These are phyloP conservation scores for Aphelocoma californica DNA, from an alignment of 2,797 vertebrate genomes.

Conservation along the genomic window DNA sequence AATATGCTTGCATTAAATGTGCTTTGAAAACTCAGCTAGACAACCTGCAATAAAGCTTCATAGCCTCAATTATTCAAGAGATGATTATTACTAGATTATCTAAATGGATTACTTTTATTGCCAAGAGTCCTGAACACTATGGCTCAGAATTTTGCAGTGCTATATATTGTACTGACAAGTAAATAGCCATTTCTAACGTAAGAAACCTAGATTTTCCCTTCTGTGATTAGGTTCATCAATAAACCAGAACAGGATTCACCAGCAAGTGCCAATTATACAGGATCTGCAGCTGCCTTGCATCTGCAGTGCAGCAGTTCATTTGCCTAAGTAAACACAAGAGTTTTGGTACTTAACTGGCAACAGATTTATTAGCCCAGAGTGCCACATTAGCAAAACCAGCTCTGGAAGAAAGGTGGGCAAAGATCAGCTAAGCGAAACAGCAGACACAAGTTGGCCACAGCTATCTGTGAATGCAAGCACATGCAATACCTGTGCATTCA, in stretches of 20 bases:
- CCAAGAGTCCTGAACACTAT: not conserved
- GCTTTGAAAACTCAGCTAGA: not conserved
- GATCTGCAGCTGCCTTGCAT: conserved; percentile 1
- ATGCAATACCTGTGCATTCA: not conserved
- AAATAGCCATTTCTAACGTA: not conserved
- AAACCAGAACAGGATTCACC: not conserved
- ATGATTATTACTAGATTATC: not conserved
- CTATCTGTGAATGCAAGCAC: not conserved
- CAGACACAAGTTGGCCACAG: not conserved
- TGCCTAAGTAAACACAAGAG: conserved; percentile 5
- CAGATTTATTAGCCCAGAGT: not conserved
- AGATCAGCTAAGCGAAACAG: not conserved
- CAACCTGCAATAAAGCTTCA: not conserved
- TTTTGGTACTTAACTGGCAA: not conserved
- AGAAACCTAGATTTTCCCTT: not conserved
- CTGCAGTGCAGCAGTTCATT: conserved; percentile 7
- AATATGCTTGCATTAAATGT: not conserved
- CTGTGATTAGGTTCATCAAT: not conserved
- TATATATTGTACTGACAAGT: not conserved
- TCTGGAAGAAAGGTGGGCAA: not conserved
- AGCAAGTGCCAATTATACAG: not conserved
- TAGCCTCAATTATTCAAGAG: not conserved
- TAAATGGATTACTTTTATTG: not conserved
- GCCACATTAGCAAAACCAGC: not conserved
- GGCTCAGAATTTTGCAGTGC: not conserved